Percentiles rank a stretch among this genome's conserved stretches.
These are phyloP conservation scores for Spinibarbus caldwelli DNA, from an alignment of 2,797 vertebrate genomes.

Conservation along the genomic window DNA sequence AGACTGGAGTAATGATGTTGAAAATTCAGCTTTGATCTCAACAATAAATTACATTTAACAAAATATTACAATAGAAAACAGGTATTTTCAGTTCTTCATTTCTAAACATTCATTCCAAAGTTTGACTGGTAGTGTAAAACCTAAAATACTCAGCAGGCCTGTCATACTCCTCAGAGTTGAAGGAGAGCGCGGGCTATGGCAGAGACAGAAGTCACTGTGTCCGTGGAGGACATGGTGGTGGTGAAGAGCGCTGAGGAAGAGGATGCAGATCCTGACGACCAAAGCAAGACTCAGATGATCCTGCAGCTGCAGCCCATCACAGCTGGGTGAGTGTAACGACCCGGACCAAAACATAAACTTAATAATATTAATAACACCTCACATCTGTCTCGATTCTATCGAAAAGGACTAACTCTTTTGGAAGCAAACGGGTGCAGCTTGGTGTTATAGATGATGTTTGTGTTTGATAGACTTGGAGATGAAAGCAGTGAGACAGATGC, in stretches of 20 bases:
- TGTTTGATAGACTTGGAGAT: constrained; percentile 82
- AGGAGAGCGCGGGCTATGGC: constrained; percentile 78
- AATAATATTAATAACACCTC: background rate
- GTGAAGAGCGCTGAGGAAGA: constrained; percentile 85
- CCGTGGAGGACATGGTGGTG: constrained; percentile 91
- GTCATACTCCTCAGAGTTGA: constrained; percentile 18
- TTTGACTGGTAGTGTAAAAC: background rate
- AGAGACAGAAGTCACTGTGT: constrained; percentile 88
- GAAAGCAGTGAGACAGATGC: constrained; percentile 84
- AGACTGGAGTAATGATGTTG: background rate
- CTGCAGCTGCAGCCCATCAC: constrained; percentile 91
- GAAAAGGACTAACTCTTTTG: no score
- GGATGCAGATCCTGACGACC: constrained; percentile 83
- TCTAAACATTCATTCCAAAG: background rate
- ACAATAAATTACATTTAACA: background rate
- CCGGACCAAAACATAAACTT: constrained; percentile 66
- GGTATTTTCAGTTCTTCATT: background rate
- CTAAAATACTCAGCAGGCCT: background rate
- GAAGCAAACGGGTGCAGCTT: background rate
- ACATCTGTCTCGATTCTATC: background rate
- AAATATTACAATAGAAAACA: background rate
- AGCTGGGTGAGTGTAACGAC: no score
- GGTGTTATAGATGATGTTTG: constrained; percentile 23
- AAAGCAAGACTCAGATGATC: constrained; percentile 93
- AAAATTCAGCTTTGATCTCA: background rate